These are phyloP conservation scores for Lepidochrysops patricia DNA, from an alignment of 2,888 invertebrate genomes.

Conservation along the genomic window DNA sequence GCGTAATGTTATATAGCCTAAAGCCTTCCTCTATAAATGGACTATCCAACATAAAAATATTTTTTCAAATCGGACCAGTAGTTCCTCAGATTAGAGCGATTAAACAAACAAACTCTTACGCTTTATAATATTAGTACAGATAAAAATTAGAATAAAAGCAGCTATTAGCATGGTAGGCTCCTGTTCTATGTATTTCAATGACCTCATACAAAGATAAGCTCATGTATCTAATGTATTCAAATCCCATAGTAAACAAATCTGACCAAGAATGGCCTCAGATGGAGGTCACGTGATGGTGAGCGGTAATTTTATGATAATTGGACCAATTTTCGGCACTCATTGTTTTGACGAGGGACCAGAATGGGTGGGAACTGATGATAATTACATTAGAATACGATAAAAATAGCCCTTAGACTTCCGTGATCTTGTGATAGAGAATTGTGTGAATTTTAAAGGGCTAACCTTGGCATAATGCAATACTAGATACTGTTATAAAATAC, in stretches of 20 bases:
- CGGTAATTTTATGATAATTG: conserved; percentile 12
- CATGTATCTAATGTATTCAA: neutral
- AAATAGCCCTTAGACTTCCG: conserved; percentile 1
- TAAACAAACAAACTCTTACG: too few relatives aligned
- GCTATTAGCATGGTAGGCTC: too few relatives aligned
- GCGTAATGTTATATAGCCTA: too few relatives aligned
- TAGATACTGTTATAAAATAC: too few relatives aligned
- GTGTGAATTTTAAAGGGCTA: neutral
- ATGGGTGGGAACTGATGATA: conserved; percentile 5
- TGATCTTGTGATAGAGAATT: neutral
- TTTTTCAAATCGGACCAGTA: too few relatives aligned
- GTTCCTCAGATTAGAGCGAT: too few relatives aligned
- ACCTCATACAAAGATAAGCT: neutral
- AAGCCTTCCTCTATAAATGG: too few relatives aligned
- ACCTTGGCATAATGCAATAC: neutral
- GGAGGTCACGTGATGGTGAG: conserved; percentile 2
- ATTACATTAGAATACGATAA: conserved; percentile 6
- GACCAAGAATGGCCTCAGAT: neutral
- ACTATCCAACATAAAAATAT: too few relatives aligned
- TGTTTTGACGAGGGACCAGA: conserved; percentile 7
- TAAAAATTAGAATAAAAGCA: too few relatives aligned
- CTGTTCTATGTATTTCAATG: neutral
- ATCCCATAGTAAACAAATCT: neutral
- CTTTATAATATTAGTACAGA: too few relatives aligned
- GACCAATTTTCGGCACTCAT: conserved; percentile 8